These are phyloP conservation scores for Platygyra sinensis DNA, from an alignment of 64 coral and sea anemone genomes.

Conservation along the genomic window DNA sequence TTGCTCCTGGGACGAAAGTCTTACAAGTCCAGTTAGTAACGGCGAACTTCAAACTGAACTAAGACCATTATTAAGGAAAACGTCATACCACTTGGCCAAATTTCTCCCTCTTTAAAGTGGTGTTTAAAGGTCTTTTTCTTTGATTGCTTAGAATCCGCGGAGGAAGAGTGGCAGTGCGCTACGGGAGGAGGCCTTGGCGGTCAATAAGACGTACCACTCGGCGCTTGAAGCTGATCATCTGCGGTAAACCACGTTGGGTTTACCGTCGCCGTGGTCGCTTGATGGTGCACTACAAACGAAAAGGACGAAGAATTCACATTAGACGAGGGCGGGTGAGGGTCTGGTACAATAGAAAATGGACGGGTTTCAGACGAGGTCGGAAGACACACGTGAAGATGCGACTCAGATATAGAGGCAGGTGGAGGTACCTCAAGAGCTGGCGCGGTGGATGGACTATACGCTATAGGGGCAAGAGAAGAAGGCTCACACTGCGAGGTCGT, in stretches of 20 bases:
- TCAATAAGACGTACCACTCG: neutral
- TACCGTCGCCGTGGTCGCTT: conserved; percentile 12
- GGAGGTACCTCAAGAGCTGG: neutral
- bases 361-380: neutral
- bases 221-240: neutral
- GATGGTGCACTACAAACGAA: neutral
- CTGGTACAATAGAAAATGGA: neutral
- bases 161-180: neutral
- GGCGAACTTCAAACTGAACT: no score
- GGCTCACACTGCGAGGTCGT: neutral
- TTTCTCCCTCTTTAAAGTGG: neutral
- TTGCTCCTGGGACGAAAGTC: no score
- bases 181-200: neutral
- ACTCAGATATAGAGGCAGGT: neutral
- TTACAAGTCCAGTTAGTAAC: no score
- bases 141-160: neutral
- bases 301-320: neutral
- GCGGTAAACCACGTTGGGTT: neutral
- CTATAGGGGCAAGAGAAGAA: neutral
- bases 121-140: neutral
- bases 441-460: neutral
- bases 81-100: no score
- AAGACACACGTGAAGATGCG: neutral
- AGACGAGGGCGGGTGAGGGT: neutral
- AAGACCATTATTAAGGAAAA: no score